Evolutionary conservation across 2,888 invertebrate genomes (phyloP).

Genomic region (Mythimna loreyi): DNA sequence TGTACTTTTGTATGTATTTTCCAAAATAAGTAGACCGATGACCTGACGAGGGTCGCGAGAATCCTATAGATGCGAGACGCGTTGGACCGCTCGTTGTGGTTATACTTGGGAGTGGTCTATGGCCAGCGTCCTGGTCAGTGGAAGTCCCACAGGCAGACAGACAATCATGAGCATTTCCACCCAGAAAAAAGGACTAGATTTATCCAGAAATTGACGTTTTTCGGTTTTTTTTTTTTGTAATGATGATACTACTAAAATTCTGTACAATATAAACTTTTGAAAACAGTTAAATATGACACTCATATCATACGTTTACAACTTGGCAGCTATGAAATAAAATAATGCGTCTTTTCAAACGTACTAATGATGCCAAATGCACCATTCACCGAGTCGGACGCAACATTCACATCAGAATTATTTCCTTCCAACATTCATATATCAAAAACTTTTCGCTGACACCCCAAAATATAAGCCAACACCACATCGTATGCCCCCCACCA

Average conservation of each 20-base stretch:
- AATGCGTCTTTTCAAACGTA: slow-evolving; percentile 16
- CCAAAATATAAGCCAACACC: slow-evolving; percentile 53
- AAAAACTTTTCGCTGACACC: slow-evolving; percentile 44
- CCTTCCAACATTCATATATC: slow-evolving; percentile 31
- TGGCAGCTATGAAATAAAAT: slow-evolving; percentile 16
- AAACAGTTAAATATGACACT: not conserved
- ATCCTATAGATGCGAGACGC: too few species aligned
- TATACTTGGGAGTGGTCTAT: too few species aligned
- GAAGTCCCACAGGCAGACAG: too few species aligned
- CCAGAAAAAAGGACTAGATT: too few species aligned
- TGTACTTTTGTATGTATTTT: too few species aligned
- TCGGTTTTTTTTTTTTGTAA: too few species aligned
- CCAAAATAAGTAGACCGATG: too few species aligned
- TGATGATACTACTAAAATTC: not conserved
- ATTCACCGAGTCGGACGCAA: slow-evolving; percentile 19
- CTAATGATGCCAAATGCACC: slow-evolving; percentile 38
- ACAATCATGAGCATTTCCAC: too few species aligned
- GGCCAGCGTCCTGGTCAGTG: too few species aligned
- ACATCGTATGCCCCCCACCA: slow-evolving; percentile 55
- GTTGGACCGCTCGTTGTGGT: too few species aligned
- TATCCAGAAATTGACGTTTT: too few species aligned
- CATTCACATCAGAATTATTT: slow-evolving; percentile 22
- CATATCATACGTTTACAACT: not conserved
- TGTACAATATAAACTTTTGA: not conserved
- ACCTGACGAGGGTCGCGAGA: too few species aligned